A percentile compares a stretch with the other conserved stretches of the same genome.
phyloP scores from a whole-genome alignment of 2,113 vertebrate genomes.

The Onychostoma macrolepis region DNA sequence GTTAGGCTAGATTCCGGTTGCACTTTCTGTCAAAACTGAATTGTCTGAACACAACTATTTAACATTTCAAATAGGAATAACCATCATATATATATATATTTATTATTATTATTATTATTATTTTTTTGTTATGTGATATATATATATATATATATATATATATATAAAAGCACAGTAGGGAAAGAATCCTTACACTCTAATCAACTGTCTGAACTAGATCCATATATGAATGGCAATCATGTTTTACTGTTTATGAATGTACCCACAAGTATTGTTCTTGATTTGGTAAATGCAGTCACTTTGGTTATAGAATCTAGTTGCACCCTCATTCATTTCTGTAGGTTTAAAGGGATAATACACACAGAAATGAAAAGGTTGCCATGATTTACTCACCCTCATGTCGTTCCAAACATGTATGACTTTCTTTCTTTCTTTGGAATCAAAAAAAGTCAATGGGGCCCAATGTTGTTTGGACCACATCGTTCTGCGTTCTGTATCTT shows the following conservation, averaged over 20 bases:
- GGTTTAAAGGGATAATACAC: neutral
- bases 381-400: neutral
- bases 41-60: neutral
- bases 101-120: no score
- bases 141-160: no score
- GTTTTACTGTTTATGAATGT: no score
- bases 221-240: no score
- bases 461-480: neutral
- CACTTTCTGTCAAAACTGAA: neutral
- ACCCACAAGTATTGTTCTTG: neutral
- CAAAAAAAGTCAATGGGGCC: neutral
- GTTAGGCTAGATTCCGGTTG: neutral
- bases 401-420: neutral
- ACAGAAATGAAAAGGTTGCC: neutral
- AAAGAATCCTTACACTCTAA: neutral
- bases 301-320: neutral
- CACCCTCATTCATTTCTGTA: neutral
- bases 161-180: neutral
- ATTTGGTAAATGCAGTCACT: neutral
- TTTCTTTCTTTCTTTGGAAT: neutral
- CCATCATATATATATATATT: no score
- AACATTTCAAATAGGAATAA: neutral
- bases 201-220: no score
- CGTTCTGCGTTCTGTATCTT: neutral
- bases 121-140: neutral